Conservation (phyloP, 64 coral and sea anemone species). For the Astreopora myriophthalma region DNA sequence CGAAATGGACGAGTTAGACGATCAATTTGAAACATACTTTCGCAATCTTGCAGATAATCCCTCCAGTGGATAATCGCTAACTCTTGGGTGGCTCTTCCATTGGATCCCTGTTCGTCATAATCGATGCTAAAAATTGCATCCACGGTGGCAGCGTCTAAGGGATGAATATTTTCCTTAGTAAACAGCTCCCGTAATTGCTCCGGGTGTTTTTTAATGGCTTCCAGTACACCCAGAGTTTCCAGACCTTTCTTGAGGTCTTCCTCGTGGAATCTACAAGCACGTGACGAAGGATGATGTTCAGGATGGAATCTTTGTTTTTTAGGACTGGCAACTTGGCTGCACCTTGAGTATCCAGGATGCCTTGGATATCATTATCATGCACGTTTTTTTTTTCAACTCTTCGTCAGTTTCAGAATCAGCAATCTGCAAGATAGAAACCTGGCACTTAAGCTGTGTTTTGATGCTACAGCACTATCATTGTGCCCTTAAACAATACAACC, state of each 20-base stretch:
- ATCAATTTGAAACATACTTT: slow-evolving; percentile 29
- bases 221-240: slow-evolving; percentile 24
- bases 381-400: neutral
- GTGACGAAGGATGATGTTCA: neutral
- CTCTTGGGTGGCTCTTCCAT: slow-evolving; percentile 33
- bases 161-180: neutral
- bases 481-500: too few relatives aligned
- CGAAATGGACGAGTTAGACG: neutral
- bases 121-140: slow-evolving; percentile 20
- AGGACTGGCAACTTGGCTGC: neutral
- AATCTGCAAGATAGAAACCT: slow-evolving; percentile 16
- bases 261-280: slow-evolving; percentile 34
- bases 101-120: slow-evolving; percentile 63
- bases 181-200: neutral
- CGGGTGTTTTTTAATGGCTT: neutral
- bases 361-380: neutral
- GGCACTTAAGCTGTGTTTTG: too few relatives aligned
- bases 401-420: neutral
- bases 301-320: neutral
- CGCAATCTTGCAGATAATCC: slow-evolving; percentile 77
- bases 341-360: slow-evolving; percentile 57
- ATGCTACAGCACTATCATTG: too few relatives aligned
- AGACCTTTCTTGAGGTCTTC: slow-evolving; percentile 37
- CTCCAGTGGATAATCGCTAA: slow-evolving; percentile 33
- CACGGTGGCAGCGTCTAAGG: slow-evolving; percentile 34